Evolutionary conservation across 2,888 invertebrate species (phyloP), one percentile per base, ranked within the genome.

Genomic region (Thalpophila matura): DNA sequence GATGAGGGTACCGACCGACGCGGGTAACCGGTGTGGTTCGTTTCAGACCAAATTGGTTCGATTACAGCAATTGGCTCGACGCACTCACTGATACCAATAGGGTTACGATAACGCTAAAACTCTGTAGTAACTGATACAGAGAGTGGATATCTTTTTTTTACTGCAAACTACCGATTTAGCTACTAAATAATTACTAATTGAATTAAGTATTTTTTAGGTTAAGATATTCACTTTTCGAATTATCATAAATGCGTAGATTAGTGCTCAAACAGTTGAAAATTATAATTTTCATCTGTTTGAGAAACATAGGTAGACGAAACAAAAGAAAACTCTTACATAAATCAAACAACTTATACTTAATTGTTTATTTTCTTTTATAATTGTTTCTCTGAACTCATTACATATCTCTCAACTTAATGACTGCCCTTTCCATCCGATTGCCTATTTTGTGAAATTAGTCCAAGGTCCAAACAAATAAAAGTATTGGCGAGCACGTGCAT

Each of bases 21-120:
- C 71, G 68, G 63, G 53, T 49, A 56, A 56, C 76, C 63, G 62
- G 70, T 77, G 77, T 68, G 75, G 77, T 79, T 77, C 76, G 74
- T 77, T 84, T 78, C 76, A 74, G 81, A 72, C 68, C 86, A 87
- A 90, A 87, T 90, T 87, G 82, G 62, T 83, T 82, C 82, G 86
- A 91, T 90, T 91, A 84, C 74, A 76, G 71, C 89, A 91, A 91
- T 91, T 92, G 91, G 70, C 75, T 77, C 75, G 75, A 70, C 82
- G 74, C 60, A 70, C 77, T 65, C 63, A 53, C 60, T 72, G 79
- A 81, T 84, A 81, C 65, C 62, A 56, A 46, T 70, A 71, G 65
- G 64, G 74, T 71, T 64, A 68, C 43, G 79, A 77, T 78, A 78
- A 72, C 74, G 53, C 26, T 64, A 42, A 66, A 53, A 72, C 57